Evolutionary conservation across 2,113 vertebrate species (phyloP), one percentile per base, ranked within the genome.

Genomic region (Nestor notabilis): DNA sequence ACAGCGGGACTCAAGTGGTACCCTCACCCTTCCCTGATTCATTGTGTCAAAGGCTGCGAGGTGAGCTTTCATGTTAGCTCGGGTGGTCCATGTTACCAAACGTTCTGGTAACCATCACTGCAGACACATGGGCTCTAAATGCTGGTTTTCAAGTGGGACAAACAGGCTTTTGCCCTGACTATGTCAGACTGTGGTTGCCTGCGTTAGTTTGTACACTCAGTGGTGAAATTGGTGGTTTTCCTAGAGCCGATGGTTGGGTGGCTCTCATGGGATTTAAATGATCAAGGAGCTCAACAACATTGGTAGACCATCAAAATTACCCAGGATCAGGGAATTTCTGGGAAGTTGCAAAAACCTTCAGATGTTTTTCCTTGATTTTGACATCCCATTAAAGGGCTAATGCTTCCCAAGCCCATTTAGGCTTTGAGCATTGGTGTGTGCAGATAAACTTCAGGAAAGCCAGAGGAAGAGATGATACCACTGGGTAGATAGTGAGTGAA

Each of bases 21-120:
- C 95, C 99, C 99, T 88, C 98, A 98, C 72, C 99, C 99, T 71
- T 98, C 99, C 82, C 93, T 98, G 83, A 99, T 99, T 82, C 99
- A 99, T 98, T 99, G 99, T 97, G 99, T 99, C 97, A 99, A 99
- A 98, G 98, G 99, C 95, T 99, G 99, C 49, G 99, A 99, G 99
- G 99, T 99, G 97, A 99, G 98, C 83, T 50, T 88, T 66, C 7
- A 1, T 3, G 1, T 47, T 63, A 33, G 35, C 76, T 82, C 56
- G 8, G n/a, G n/a, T 49, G 89, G 41, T 70, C 69, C 2, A 0
- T 11, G 53, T 83, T 56, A 23, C 60, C 33, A 29, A 31, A 20
- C 4, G 20, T 60, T 80, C 7, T 4, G 33, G 61, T 33, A 39
- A 50, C 39, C 64, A 35, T 58, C 70, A 3, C 17, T 82, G 61